phyloP scores from a whole-genome alignment of 2,113 vertebrate genomes.

The Gymnorhina tibicen region DNA sequence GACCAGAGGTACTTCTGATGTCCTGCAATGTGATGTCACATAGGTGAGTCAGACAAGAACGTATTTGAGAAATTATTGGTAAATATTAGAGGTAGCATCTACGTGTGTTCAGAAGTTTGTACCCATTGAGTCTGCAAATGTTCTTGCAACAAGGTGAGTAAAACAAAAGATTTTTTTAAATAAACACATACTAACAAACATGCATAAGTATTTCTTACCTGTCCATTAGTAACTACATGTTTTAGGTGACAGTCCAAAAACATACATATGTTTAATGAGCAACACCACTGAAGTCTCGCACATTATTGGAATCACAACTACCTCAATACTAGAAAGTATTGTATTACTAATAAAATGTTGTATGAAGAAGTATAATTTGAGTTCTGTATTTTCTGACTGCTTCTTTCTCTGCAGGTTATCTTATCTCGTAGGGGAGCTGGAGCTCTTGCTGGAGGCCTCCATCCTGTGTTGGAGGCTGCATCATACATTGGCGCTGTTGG shows the following conservation, averaged over 20 bases:
- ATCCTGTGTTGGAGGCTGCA: not conserved
- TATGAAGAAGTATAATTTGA: not conserved
- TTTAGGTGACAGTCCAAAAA: not conserved
- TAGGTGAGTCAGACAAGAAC: not conserved
- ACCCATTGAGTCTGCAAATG: not conserved
- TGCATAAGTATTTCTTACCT: not conserved
- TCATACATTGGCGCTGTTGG: not conserved
- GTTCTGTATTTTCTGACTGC: not conserved
- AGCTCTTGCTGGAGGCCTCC: not conserved
- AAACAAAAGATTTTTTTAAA: not conserved
- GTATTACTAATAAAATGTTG: not conserved
- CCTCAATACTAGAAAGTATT: not conserved
- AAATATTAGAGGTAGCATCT: not conserved
- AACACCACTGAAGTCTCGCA: fast-evolving
- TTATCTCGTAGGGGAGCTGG: not conserved
- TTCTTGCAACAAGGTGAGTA: not conserved
- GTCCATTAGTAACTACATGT: not conserved
- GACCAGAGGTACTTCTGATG: not conserved
- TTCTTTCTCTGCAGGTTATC: not conserved
- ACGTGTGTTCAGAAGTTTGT: not conserved
- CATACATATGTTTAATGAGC: not conserved
- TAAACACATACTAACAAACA: not conserved
- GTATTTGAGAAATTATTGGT: not conserved
- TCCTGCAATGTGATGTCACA: not conserved
- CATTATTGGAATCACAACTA: not conserved